Base-by-base conservation (phyloP, 2,888 invertebrate species). In the Drosophila leonis region DNA sequence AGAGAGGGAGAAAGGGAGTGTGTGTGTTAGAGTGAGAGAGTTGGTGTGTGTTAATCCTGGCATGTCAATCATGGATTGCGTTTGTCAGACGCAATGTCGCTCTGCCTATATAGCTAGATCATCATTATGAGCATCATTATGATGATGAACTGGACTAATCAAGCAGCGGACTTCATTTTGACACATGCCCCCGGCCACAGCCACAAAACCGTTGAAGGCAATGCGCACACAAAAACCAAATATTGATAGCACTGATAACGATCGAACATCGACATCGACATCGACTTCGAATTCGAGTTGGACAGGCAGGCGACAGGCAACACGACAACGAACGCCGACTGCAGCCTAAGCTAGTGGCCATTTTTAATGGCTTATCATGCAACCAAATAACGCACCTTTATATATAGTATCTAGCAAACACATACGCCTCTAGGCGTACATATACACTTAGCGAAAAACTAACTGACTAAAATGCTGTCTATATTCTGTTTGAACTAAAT, bases 301-400 rank as follows among this genome's bases (percentile, higher is more conserved):
- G 54, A 39, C 54, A 54, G 54, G 24, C 54, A 54, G 54, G 24
- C 54, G 54, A 37, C 54, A 54, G 54, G 24, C 54, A 10, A 29
- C 13, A 12, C 55, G 29, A 29, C 55, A 41, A 18, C 55, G 55
- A 60, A 68, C 63, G 59, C 49, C 73, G 71, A 81, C 72, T 79
- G 81, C 69, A 81, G 52, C 67, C 52, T 37, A 52, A 64, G 46
- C 63, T 83, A 86, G 84, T 87, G 84, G 84, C 84, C 84, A 85
- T 85, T 85, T 85, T 85, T 83, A 83, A 83, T 87, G 79, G 89
- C 89, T 85, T 85, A 85, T 85, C 84, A 85, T 71, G 67, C 75
- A 66, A 44, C 79, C 79, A 78, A 75, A 77, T 66, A 76, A 33
- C 51, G 55, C 44, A 69, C 39, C n/a, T 65, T 46, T 48, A 42